Evolutionary conservation across 2,113 vertebrate genomes (phyloP).

Genomic region (Gopherus flavomarginatus): DNA sequence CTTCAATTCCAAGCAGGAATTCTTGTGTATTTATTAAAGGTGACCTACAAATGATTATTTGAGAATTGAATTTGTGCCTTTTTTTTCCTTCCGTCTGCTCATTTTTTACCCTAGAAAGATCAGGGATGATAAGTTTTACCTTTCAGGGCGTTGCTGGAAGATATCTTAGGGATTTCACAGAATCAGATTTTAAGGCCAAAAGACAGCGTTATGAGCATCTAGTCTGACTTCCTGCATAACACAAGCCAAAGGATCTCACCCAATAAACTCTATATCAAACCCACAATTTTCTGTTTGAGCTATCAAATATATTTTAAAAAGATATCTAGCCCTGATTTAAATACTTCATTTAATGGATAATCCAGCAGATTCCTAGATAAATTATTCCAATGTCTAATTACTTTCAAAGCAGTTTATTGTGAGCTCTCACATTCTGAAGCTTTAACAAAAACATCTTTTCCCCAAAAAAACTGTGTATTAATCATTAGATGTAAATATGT

Average conservation of each 20-base stretch:
- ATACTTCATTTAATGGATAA: neutral
- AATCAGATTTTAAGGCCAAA: neutral
- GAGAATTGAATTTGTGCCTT: neutral
- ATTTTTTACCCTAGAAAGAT: neutral
- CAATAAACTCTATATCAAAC: neutral
- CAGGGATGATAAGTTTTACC: neutral
- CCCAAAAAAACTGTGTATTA: neutral
- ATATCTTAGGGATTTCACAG: neutral
- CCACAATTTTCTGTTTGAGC: neutral
- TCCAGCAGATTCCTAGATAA: neutral
- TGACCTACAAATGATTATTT: neutral
- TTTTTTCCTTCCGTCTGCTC: neutral
- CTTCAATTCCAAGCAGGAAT: neutral
- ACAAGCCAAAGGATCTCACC: neutral
- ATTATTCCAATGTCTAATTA: neutral
- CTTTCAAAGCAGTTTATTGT: neutral
- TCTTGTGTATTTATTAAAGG: neutral
- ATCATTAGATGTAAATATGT: neutral
- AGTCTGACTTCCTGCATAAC: neutral
- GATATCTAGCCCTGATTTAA: neutral
- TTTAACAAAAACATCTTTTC: neutral
- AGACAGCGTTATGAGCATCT: neutral
- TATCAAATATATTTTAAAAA: neutral
- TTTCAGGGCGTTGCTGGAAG: neutral
- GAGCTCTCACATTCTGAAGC: neutral